Evolutionary conservation across 2,888 invertebrate genomes (phyloP).

Genomic region (Lasioglossum pauxillum): DNA sequence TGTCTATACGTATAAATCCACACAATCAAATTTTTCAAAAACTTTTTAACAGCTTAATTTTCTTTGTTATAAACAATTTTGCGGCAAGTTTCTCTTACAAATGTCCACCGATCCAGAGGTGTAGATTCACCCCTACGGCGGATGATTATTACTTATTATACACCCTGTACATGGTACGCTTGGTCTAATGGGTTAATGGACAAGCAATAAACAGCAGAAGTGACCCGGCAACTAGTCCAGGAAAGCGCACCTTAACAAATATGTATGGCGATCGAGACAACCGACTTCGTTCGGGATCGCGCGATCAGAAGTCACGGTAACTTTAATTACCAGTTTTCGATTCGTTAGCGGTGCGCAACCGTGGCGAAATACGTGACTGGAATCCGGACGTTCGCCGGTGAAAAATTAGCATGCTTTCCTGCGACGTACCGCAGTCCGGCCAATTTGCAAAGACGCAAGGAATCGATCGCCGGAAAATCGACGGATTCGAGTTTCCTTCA

Average conservation of each 20-base stretch:
- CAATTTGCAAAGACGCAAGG: constrained; percentile 69
- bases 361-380: constrained; percentile 70
- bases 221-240: neutral
- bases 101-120: too few species aligned
- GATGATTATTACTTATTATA: too few species aligned
- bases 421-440: constrained; percentile 61
- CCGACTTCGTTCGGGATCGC: constrained; percentile 38
- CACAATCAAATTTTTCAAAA: too few species aligned
- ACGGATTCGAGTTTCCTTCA: constrained; percentile 32
- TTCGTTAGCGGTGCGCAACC: constrained; percentile 73
- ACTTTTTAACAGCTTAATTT: too few species aligned
- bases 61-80: too few species aligned
- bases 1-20: too few species aligned
- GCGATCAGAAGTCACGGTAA: constrained; percentile 71
- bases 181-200: neutral
- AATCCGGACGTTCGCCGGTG: constrained; percentile 55
- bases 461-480: constrained; percentile 60
- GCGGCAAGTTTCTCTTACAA: too few species aligned
- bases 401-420: constrained; percentile 74
- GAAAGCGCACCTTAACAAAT: constrained; percentile 39
- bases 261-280: constrained; percentile 32
- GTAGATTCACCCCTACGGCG: too few species aligned
- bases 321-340: constrained; percentile 75
- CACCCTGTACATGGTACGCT: neutral
- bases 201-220: neutral